Percentiles rank a stretch among this genome's conserved stretches.
Evolutionary conservation across 2,113 vertebrate genomes (phyloP).

Genomic region (Dipodomys merriami): DNA sequence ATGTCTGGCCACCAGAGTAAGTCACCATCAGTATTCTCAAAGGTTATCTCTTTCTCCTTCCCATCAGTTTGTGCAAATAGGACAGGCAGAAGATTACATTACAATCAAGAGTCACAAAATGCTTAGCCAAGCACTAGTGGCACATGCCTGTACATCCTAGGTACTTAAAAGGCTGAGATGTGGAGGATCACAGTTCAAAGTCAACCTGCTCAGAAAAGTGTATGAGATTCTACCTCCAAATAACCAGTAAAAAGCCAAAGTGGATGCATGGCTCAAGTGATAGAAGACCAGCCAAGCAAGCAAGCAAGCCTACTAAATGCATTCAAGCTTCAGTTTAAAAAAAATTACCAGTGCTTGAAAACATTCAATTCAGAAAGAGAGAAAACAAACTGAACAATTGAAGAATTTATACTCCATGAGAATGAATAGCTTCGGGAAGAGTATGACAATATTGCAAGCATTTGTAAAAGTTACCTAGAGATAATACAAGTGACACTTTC

Average conservation of each 20-base stretch:
- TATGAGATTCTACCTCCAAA: too few species aligned
- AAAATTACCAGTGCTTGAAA: not conserved
- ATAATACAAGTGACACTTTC: not conserved
- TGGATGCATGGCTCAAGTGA: too few species aligned
- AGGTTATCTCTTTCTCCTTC: not conserved
- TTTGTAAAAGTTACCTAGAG: constrained; percentile 27
- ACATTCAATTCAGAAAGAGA: not conserved
- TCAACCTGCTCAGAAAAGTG: too few species aligned
- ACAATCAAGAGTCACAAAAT: not conserved
- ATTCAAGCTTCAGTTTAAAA: too few species aligned
- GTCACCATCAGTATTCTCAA: not conserved
- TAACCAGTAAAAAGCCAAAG: too few species aligned
- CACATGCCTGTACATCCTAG: too few species aligned
- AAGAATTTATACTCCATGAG: not conserved
- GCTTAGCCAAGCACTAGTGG: too few species aligned
- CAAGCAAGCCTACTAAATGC: too few species aligned
- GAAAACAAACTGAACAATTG: constrained; percentile 35
- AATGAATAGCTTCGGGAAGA: not conserved
- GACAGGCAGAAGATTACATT: not conserved
- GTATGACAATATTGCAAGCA: not conserved
- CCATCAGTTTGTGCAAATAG: not conserved
- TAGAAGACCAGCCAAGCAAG: too few species aligned
- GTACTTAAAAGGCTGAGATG: too few species aligned
- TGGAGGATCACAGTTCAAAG: too few species aligned
- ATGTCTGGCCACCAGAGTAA: not conserved